Evolutionary conservation across 2,113 vertebrate genomes (phyloP).

Genomic region (Gobiocypris rarus): DNA sequence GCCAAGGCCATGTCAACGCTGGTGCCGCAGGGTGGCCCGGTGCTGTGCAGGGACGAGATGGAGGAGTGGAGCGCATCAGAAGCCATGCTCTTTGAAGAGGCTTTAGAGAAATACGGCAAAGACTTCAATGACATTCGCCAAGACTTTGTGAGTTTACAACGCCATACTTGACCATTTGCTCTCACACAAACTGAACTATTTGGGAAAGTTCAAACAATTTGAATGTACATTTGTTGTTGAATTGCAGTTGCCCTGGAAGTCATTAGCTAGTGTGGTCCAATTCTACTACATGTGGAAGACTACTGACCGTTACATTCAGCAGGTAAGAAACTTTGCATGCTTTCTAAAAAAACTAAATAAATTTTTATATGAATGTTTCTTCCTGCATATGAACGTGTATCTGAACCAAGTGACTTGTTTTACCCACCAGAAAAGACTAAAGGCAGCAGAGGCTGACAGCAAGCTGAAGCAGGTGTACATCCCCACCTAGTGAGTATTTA

Average conservation of each 20-base stretch:
- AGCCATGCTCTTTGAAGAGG: conserved; percentile 93
- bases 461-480: conserved; percentile 95
- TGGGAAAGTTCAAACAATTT: neutral
- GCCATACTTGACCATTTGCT: neutral
- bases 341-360: neutral
- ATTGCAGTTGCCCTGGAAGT: conserved; percentile 90
- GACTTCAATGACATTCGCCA: conserved; percentile 94
- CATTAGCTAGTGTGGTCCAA: conserved; percentile 92
- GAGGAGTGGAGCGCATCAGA: conserved; percentile 94
- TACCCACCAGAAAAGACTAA: conserved; percentile 84
- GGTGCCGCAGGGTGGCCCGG: conserved; percentile 90
- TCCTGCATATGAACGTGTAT: neutral
- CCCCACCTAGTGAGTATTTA: conserved; percentile 90
- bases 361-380: neutral
- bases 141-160: conserved; percentile 84
- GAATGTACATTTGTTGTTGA: neutral
- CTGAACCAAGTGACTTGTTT: neutral
- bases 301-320: conserved; percentile 94
- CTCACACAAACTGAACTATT: neutral
- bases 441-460: conserved; percentile 92
- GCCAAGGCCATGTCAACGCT: conserved; percentile 92
- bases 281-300: conserved; percentile 99
- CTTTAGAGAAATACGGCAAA: conserved; percentile 91
- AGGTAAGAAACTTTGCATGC: conserved; percentile 70
- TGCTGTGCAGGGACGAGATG: conserved; percentile 93